Conservation (phyloP, 53 echinoderm and acorn worm species). For the Holothuria leucospilota region DNA sequence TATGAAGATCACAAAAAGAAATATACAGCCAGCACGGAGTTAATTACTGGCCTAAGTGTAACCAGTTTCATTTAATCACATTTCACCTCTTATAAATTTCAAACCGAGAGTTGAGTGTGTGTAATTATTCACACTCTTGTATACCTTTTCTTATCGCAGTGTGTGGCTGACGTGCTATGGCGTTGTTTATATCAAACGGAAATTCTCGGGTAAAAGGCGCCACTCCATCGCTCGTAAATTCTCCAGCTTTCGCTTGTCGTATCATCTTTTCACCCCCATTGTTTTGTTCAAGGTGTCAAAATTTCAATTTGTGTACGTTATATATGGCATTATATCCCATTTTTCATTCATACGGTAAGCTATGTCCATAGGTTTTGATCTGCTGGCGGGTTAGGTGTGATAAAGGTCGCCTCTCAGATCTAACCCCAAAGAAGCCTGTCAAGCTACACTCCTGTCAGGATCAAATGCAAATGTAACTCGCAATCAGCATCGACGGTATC, state of each 20-base stretch:
- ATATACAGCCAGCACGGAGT: too few relatives aligned
- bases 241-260: conserved; percentile 1
- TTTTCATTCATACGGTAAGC: conserved; percentile 23
- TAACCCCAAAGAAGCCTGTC: too few relatives aligned
- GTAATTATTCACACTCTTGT: background rate
- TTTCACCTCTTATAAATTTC: too few relatives aligned
- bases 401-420: background rate
- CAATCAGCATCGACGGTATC: too few relatives aligned
- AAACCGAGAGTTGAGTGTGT: conserved; percentile 29
- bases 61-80: too few relatives aligned
- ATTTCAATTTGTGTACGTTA: conserved; percentile 48
- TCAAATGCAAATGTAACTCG: too few relatives aligned
- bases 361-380: conserved; percentile 3
- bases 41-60: too few relatives aligned
- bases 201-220: conserved; percentile 45
- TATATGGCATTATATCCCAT: conserved; percentile 38
- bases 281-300: conserved; percentile 46
- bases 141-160: conserved; percentile 18
- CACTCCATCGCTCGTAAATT: conserved; percentile 45
- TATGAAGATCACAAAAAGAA: too few relatives aligned
- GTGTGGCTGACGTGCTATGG: conserved; percentile 11
- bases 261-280: conserved; percentile 12
- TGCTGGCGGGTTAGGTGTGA: conserved; percentile 28
- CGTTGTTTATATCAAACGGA: conserved; percentile 42
- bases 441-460: too few relatives aligned